Base-by-base conservation (phyloP, 2,797 vertebrate genomes). In the Pseudotriccus pelzelni region DNA sequence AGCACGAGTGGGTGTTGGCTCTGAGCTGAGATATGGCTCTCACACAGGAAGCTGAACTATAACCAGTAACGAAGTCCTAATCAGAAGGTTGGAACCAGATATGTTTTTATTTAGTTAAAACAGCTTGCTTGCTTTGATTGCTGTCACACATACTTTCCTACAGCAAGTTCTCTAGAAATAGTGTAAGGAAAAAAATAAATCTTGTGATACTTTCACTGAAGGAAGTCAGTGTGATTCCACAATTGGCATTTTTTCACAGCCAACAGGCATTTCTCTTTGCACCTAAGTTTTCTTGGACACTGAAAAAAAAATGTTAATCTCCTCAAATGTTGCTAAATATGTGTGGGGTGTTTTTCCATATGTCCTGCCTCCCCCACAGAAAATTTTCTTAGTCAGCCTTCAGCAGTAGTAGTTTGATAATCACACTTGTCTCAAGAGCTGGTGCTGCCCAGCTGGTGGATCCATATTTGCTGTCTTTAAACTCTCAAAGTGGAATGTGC, bases 301-400 rank as follows among this genome's bases (percentile, higher is more conserved):
- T 36, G 66, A 27, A 73, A 78, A 41, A 62, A 39, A 0, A 4
- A n/a, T 4, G 22, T 15, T 43, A 11, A 23, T 75, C 12, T 52
- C n/a, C 17, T 84, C 25, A 30, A 5, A 30, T 49, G n/a, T 56
- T 75, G 17, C 17, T 70, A 63, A 78, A 55, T 73, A 10, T 13
- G 14, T 41, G 3, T 21, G 56, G 56, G 23, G 0, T 1, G 25
- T 25, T n/a, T n/a, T 49, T 12, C 1, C 3, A 22, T 14, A 2
- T 53, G 27, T 41, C 4, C 10, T 81, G 30, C 39, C 10, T 67
- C 84, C 30, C 30, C 11, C 12, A 7, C 22, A 43, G 59, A 59
- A 46, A 52, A 19, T 14, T 49, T 56, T 55, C 27, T 55, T 58
- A 67, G 37, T 39, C 41, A 80, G 32, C 27, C 6, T 60, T 84